Conservation (phyloP, 2,888 invertebrate species). For the Holacanthella duospinosa region DNA sequence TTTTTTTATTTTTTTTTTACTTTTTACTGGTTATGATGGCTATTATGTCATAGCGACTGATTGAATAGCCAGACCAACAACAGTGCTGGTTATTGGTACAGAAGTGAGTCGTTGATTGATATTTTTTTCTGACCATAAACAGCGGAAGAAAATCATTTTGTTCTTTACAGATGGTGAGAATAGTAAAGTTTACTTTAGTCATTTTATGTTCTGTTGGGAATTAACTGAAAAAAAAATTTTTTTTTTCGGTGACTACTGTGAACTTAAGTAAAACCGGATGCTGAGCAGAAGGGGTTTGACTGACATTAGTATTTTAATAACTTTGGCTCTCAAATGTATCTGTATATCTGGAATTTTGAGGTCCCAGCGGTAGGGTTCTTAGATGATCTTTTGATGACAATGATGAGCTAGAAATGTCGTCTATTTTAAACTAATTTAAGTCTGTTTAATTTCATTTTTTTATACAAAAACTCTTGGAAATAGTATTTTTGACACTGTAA, state of each 20-base stretch:
- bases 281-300: background rate
- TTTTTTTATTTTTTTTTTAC: too few relatives aligned
- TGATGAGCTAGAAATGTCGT: slow-evolving; percentile 1
- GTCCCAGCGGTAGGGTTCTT: background rate
- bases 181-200: slow-evolving; percentile 1
- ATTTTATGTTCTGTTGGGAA: background rate
- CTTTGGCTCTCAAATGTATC: background rate
- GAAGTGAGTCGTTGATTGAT: background rate
- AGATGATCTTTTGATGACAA: background rate
- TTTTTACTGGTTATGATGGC: too few relatives aligned
- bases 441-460: too few relatives aligned
- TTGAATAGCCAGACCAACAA: background rate
- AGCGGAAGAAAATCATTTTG: background rate
- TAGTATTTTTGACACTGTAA: too few relatives aligned
- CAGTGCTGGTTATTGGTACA: background rate
- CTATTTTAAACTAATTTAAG: background rate
- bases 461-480: too few relatives aligned
- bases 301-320: slow-evolving; percentile 5
- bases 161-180: background rate
- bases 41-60: too few relatives aligned
- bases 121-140: slow-evolving; percentile 1
- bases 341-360: background rate
- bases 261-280: slow-evolving; percentile 1
- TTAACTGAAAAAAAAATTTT: background rate
- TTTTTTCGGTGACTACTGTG: background rate